Evolutionary conservation across 2,797 vertebrate species (phyloP).

Genomic region (Pelochelys cantorii): DNA sequence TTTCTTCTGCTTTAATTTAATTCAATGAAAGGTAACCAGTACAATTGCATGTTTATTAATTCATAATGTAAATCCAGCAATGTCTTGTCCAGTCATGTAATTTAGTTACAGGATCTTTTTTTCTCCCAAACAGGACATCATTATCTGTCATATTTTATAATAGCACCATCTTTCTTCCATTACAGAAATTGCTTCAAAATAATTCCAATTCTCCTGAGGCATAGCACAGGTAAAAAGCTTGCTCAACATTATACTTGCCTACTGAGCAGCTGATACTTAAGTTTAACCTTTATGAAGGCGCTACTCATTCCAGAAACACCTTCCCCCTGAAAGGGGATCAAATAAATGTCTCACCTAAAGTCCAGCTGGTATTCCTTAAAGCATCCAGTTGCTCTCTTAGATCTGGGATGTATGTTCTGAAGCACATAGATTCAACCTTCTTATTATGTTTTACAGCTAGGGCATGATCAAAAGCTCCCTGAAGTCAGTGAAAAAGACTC

Average conservation of each 20-base stretch:
- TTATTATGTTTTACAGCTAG: background rate
- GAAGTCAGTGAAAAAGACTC: background rate
- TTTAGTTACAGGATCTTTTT: slow-evolving; percentile 10
- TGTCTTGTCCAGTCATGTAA: slow-evolving; percentile 58
- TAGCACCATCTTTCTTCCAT: slow-evolving; percentile 74
- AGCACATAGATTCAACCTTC: background rate
- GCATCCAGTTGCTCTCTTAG: background rate
- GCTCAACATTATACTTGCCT: slow-evolving; percentile 6
- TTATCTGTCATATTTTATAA: slow-evolving; percentile 71
- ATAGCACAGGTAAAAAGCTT: slow-evolving; percentile 28
- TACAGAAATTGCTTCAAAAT: slow-evolving; percentile 72
- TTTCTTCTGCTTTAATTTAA: slow-evolving; percentile 38
- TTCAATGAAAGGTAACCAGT: slow-evolving; percentile 55
- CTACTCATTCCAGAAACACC: background rate
- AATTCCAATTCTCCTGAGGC: slow-evolving; percentile 35
- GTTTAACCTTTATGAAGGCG: slow-evolving; percentile 13
- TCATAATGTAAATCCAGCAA: slow-evolving; percentile 56
- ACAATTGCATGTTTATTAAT: slow-evolving; percentile 38
- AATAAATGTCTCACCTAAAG: background rate
- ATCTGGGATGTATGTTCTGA: slow-evolving; percentile 31
- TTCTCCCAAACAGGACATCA: background rate
- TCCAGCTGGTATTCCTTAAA: slow-evolving; percentile 13
- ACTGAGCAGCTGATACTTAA: background rate
- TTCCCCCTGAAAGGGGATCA: background rate
- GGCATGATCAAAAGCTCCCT: slow-evolving; percentile 6